A percentile compares a stretch with the other conserved stretches of the same genome.
Evolutionary conservation across 2,888 invertebrate species (phyloP).

Genomic region (Slavum lentiscoides): DNA sequence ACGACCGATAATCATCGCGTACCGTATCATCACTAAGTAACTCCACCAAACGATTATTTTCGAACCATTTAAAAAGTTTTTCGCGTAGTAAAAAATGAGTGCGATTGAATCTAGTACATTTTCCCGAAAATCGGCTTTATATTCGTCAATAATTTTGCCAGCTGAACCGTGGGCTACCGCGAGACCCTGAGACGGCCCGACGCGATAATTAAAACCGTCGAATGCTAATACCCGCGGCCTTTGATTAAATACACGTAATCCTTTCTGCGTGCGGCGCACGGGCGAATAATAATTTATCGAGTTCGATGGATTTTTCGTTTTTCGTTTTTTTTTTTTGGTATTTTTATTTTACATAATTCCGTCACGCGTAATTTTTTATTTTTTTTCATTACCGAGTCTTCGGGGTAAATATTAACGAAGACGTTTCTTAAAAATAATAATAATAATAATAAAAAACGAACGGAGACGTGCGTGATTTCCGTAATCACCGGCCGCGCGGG

Average conservation of each 20-base stretch:
- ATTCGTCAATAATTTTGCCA: too few species aligned
- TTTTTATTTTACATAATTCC: conserved; percentile 6
- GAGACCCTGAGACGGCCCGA: background rate
- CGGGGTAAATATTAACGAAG: conserved; percentile 12
- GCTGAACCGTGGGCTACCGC: too few species aligned
- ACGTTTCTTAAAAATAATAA: background rate
- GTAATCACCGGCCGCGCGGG: conserved; percentile 8
- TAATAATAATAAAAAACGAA: background rate
- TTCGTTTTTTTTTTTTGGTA: background rate
- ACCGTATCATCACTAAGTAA: too few species aligned
- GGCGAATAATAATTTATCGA: conserved; percentile 31
- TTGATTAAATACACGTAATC: conserved; percentile 41
- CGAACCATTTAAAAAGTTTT: too few species aligned
- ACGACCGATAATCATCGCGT: too few species aligned
- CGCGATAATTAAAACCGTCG: conserved; percentile 41
- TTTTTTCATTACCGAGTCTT: background rate
- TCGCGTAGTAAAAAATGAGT: too few species aligned
- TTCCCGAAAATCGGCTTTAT: too few species aligned
- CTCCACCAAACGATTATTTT: too few species aligned
- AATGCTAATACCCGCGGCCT: background rate
- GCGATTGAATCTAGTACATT: too few species aligned
- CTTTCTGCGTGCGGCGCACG: background rate
- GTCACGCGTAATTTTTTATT: background rate
- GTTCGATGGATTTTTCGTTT: conserved; percentile 27
- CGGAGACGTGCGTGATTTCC: conserved; percentile 41